Conservation (phyloP, 2,797 vertebrate species). For the Glossophaga mutica region DNA sequence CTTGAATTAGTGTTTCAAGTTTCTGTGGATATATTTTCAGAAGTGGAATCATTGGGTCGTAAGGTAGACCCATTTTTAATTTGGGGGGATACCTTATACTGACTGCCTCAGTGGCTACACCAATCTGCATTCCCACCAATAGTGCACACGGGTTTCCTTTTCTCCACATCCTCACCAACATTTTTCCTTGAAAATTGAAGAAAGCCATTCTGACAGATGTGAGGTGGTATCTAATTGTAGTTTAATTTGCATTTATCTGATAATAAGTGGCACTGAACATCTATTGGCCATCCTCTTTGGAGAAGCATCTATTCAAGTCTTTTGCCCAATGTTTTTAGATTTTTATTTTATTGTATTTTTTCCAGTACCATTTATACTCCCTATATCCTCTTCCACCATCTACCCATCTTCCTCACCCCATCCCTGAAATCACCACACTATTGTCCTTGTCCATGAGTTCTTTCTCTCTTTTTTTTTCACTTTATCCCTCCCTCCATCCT, state of each 20-base stretch:
- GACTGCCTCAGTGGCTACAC: background rate
- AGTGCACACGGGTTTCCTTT: background rate
- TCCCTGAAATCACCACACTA: too few species aligned
- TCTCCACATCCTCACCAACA: background rate
- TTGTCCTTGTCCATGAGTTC: too few species aligned
- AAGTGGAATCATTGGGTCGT: background rate
- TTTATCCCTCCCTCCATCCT: too few species aligned
- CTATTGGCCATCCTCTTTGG: background rate
- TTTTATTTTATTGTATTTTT: too few species aligned
- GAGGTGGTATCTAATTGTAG: background rate
- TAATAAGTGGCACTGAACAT: background rate
- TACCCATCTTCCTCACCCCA: too few species aligned
- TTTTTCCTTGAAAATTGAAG: background rate
- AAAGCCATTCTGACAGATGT: background rate
- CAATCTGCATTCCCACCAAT: too few species aligned
- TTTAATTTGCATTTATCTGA: background rate
- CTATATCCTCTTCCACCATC: too few species aligned
- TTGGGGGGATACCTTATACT: background rate
- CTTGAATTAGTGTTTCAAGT: background rate
- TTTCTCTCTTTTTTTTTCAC: too few species aligned
- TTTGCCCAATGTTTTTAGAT: too few species aligned
- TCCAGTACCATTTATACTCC: too few species aligned
- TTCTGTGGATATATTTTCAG: background rate
- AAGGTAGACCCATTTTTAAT: background rate
- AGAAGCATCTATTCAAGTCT: background rate